Evolutionary conservation across 2,113 vertebrate genomes (phyloP).

Genomic region (Chamaetylas fuelleborni): DNA sequence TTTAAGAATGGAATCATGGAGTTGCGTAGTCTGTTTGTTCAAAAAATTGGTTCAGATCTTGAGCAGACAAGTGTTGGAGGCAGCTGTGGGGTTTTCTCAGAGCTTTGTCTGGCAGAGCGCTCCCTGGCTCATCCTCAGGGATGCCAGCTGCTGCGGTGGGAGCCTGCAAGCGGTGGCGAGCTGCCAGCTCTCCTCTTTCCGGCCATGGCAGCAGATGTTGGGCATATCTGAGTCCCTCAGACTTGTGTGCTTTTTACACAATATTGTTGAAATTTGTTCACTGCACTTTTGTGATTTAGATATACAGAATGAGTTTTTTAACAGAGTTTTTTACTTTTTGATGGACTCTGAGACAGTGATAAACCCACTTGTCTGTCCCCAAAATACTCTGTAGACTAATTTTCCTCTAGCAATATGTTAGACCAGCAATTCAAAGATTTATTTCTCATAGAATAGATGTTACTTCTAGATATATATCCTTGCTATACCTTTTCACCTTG

Average conservation of each 20-base stretch:
- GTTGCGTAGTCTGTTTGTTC: not conserved
- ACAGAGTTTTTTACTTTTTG: not conserved
- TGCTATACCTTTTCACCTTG: not conserved
- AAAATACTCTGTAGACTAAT: not conserved
- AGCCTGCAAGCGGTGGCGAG: not conserved
- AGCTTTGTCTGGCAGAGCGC: not conserved
- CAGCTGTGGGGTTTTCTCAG: not conserved
- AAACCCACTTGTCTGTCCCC: not conserved
- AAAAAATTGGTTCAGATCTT: not conserved
- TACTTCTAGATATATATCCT: not conserved
- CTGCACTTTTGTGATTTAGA: not conserved
- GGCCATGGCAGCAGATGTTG: not conserved
- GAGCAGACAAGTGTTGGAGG: not conserved
- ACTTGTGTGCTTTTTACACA: not conserved
- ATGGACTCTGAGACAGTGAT: not conserved
- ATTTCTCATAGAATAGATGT: not conserved
- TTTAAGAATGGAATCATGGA: not conserved
- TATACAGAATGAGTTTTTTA: not conserved
- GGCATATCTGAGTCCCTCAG: not conserved
- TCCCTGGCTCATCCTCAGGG: not conserved
- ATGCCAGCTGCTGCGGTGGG: not conserved
- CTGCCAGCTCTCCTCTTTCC: not conserved
- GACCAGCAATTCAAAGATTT: not conserved
- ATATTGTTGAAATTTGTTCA: not conserved
- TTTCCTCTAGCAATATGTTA: not conserved